phyloP scores from a whole-genome alignment of 2,113 vertebrate genomes.

The Rhizomys pruinosus region DNA sequence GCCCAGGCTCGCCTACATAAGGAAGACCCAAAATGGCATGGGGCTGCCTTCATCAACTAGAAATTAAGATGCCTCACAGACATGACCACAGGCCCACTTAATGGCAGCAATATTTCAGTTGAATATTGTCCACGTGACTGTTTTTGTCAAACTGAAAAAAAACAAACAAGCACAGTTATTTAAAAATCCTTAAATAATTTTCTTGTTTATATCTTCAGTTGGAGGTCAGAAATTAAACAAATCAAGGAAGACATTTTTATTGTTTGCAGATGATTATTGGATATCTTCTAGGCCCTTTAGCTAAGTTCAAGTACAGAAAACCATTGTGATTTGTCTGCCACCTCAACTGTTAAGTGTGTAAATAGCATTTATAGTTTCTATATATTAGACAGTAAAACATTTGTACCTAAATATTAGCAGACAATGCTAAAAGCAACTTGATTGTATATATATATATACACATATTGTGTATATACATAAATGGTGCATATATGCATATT shows the following conservation, averaged over 20 bases:
- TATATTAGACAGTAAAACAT: background rate
- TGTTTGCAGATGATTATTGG: background rate
- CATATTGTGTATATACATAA: background rate
- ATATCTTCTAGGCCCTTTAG: background rate
- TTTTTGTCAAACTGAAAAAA: too few relatives aligned
- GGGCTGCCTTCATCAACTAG: too few relatives aligned
- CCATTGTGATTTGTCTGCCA: background rate
- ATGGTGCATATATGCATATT: background rate
- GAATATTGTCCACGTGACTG: too few relatives aligned
- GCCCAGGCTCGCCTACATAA: too few relatives aligned
- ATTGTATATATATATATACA: background rate
- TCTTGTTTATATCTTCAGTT: background rate
- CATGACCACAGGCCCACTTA: too few relatives aligned
- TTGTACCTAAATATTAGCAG: background rate
- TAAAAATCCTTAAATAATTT: constrained; percentile 13
- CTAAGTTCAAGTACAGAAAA: background rate
- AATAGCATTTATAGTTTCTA: background rate
- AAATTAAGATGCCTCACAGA: too few relatives aligned
- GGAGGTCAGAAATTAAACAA: background rate
- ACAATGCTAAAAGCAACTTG: background rate
- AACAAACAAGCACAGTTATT: background rate
- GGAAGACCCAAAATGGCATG: too few relatives aligned
- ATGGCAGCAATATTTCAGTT: too few relatives aligned
- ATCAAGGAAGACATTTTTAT: background rate
- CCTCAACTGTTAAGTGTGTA: background rate